A percentile compares a stretch with the other conserved stretches of the same genome.
These are phyloP conservation scores for Allobates femoralis DNA, from an alignment of 2,797 vertebrate genomes.

Conservation along the genomic window DNA sequence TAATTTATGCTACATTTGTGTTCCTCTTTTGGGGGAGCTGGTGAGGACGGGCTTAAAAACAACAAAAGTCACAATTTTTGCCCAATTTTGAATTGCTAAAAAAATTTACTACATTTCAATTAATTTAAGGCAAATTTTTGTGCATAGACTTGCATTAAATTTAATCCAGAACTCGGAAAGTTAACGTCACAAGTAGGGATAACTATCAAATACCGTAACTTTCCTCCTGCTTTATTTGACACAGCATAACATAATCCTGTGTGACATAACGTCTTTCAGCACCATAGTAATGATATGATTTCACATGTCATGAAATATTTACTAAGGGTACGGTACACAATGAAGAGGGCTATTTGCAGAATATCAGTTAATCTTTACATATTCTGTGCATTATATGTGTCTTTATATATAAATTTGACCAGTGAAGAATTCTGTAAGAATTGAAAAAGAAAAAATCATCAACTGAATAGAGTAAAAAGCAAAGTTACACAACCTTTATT, in stretches of 20 bases:
- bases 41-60: too few species aligned
- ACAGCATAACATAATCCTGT: not conserved
- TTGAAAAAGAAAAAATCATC: too few species aligned
- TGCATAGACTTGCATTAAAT: not conserved
- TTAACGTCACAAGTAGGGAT: not conserved
- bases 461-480: too few species aligned
- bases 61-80: too few species aligned
- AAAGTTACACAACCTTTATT: too few species aligned
- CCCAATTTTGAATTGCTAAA: too few species aligned
- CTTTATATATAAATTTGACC: not conserved
- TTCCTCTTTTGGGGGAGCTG: too few species aligned
- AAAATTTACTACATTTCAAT: too few species aligned
- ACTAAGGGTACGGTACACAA: not conserved
- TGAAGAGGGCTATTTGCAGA: not conserved
- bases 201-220: slow-evolving; percentile 9
- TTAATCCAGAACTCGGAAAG: not conserved
- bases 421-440: too few species aligned
- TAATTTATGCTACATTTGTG: too few species aligned
- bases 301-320: slow-evolving; percentile 23
- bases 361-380: not conserved
- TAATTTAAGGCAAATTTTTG: too few species aligned
- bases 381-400: not conserved
- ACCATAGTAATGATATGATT: slow-evolving; percentile 13
- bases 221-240: not conserved
- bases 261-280: slow-evolving; percentile 18